Evolutionary conservation across 2,888 invertebrate genomes (phyloP).

Genomic region (Amitus sp.): DNA sequence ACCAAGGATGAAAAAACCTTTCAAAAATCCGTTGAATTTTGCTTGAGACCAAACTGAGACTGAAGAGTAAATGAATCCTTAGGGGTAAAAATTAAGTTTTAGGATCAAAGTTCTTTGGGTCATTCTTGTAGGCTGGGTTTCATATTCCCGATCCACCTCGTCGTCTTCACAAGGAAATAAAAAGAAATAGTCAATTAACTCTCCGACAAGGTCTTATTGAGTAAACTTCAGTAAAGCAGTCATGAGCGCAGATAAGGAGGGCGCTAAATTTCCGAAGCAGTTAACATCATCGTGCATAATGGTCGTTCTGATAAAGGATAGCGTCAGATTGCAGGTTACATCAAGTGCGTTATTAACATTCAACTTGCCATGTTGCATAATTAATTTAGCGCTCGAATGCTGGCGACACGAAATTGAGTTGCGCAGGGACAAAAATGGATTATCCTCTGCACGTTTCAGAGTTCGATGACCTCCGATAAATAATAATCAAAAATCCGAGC

Average conservation of each 20-base stretch:
- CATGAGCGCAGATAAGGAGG: conserved; percentile 23
- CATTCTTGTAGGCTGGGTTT: no score
- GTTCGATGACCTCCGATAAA: background rate
- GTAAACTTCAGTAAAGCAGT: conserved; percentile 21
- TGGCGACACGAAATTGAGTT: background rate
- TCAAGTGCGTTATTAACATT: conserved; percentile 21
- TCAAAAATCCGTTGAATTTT: no score
- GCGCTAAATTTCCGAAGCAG: conserved; percentile 30
- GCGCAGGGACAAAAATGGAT: background rate
- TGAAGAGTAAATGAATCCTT: no score
- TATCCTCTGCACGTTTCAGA: background rate
- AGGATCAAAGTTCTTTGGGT: no score
- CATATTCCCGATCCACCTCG: no score
- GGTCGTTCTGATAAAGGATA: conserved; percentile 40
- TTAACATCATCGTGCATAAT: conserved; percentile 44
- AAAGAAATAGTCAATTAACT: background rate
- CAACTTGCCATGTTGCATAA: conserved; percentile 23
- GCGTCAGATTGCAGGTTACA: conserved; percentile 32
- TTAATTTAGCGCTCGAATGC: conserved; percentile 26
- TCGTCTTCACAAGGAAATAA: no score
- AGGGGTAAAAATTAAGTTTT: no score
- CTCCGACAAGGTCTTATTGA: conserved; percentile 15
- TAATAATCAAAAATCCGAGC: background rate
- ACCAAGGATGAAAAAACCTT: no score
- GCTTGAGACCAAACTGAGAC: no score